Conservation (phyloP, 1,140 invertebrate genomes). For the Lethrus apterus region DNA sequence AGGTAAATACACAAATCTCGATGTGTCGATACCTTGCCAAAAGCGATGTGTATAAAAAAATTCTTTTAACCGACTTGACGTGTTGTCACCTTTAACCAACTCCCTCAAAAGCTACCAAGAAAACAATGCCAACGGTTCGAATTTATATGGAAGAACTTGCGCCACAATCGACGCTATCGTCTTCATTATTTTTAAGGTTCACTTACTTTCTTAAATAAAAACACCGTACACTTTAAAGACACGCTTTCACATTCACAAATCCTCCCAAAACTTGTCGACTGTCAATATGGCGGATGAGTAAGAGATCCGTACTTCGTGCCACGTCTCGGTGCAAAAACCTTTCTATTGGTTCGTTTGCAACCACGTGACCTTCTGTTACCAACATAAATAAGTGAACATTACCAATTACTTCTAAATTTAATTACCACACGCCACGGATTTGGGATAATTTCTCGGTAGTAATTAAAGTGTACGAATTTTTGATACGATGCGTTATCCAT, state of each 20-base stretch:
- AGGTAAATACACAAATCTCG: no score
- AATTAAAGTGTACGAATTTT: constrained; percentile 20
- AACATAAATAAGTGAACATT: constrained; percentile 24
- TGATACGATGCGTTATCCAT: constrained; percentile 10
- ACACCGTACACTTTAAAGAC: constrained; percentile 54
- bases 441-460: constrained; percentile 1
- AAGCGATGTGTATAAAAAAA: no score
- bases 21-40: background rate
- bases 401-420: constrained; percentile 15
- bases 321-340: constrained; percentile 53
- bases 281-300: constrained; percentile 73
- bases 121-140: constrained; percentile 16
- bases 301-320: constrained; percentile 64
- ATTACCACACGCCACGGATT: constrained; percentile 6
- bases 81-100: constrained; percentile 32
- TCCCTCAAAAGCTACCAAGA: constrained; percentile 18
- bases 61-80: constrained; percentile 24
- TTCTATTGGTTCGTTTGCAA: constrained; percentile 35
- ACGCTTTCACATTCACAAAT: constrained; percentile 61
- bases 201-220: constrained; percentile 49
- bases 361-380: constrained; percentile 37
- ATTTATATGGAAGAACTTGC: no score
- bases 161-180: no score
- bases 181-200: no score
- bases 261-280: constrained; percentile 61